phyloP scores from a whole-genome alignment of 2,797 vertebrate genomes.

The Tokudaia muenninki region DNA sequence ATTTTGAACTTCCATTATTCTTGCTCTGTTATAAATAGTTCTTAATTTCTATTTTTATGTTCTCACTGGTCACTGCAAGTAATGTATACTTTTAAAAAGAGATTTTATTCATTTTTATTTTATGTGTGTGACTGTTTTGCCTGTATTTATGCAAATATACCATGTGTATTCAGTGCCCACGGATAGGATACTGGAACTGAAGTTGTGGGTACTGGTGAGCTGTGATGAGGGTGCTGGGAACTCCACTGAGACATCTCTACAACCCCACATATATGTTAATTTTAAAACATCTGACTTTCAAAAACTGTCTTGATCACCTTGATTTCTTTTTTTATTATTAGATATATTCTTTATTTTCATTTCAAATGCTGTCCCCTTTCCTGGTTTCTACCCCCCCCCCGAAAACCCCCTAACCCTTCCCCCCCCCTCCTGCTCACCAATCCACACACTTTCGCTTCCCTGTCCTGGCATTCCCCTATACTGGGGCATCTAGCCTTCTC shows the following conservation, averaged over 20 bases:
- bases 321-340: neutral
- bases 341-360: too few relatives aligned
- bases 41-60: neutral
- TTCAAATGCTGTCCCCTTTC: too few relatives aligned
- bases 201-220: neutral
- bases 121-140: neutral
- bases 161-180: neutral
- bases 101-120: too few relatives aligned
- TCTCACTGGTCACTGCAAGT: neutral
- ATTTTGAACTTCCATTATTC: slow-evolving; percentile 14
- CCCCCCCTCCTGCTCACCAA: too few relatives aligned
- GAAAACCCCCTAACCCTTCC: too few relatives aligned
- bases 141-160: neutral
- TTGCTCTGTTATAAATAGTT: neutral
- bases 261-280: neutral
- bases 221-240: neutral
- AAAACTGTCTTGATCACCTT: neutral
- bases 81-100: neutral
- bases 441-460: too few relatives aligned
- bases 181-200: neutral
- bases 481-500: too few relatives aligned
- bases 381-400: too few relatives aligned
- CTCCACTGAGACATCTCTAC: too few relatives aligned
- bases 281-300: neutral
- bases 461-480: too few relatives aligned